Base-by-base conservation (phyloP, 2,888 invertebrate genomes). In the Caenorhabditis sp. region DNA sequence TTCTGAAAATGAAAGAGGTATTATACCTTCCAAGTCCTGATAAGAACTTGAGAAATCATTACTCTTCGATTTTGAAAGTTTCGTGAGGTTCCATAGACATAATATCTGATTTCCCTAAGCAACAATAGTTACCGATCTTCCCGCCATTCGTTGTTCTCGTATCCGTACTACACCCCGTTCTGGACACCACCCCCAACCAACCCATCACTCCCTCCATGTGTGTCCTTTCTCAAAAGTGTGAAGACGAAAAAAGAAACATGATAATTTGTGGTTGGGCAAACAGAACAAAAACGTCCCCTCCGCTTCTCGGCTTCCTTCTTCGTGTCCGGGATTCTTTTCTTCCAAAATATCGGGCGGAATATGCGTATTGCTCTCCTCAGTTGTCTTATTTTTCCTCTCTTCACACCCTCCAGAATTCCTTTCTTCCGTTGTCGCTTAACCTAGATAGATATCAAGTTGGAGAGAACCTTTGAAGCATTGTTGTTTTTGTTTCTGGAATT, bases 211-310 rank as follows among this genome's bases (percentile, higher is more conserved):
- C 54, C 51, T 31, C 19, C 5, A 28, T 19, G n/a, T 54, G 44
- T 38, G 69, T 69, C 54, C 69, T 38, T 38, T 38, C 38, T 38
- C 10, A 6, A 54, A 54, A 76, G 68, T 70, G 69, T 77, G 69
- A 70, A 68, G 59, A 70, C 69, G 28, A 44, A 68, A 68, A 28
- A 56, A 63, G 77, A 79, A 79, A 79, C 79, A 79, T 79, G 79
- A 79, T 79, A 79, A 79, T 79, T 70, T 70, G 79, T 79, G 70
- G 79, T 79, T 79, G 79, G 6, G 63, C 79, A 79, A 79, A 77
- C 61, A 63, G 44, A 59, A 72, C 31, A 47, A 49, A 70, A 44
- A 41, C 22, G 28, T 26, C 28, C 59, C n/a, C 58, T 24, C 44
- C 44, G 4, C 44, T 44, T 44, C 44, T 14, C 66, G 19, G 31